Evolutionary conservation across 2,113 vertebrate genomes (phyloP).

Genomic region (Phaethornis superciliosus): DNA sequence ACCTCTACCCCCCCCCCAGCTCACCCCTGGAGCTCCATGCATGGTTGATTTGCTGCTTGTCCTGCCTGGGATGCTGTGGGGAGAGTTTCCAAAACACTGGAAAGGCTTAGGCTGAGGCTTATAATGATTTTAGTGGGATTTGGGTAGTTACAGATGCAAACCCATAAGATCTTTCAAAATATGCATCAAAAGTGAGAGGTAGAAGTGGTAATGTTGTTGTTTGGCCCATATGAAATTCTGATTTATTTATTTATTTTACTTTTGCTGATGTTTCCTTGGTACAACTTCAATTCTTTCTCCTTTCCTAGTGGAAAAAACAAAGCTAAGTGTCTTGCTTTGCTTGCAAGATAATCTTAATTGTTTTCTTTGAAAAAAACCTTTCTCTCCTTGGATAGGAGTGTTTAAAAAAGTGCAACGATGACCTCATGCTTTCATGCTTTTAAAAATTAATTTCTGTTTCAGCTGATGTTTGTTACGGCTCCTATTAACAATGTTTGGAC

Average conservation of each 20-base stretch:
- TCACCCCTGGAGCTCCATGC: rapidly evolving
- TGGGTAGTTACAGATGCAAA: not conserved
- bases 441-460: not conserved
- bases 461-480: constrained; percentile 14
- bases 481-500: not conserved
- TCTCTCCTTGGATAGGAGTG: not conserved
- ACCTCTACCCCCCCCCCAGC: not conserved
- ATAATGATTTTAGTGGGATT: not conserved
- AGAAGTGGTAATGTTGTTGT: not conserved
- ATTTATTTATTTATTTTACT: not conserved
- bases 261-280: constrained; percentile 1
- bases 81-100: not conserved
- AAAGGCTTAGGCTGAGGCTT: not conserved
- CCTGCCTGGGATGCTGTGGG: rapidly evolving
- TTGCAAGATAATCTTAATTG: not conserved
- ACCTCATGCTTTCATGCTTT: not conserved
- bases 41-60: not conserved
- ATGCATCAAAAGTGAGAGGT: not conserved
- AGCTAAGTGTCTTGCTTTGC: not conserved
- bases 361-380: constrained; percentile 4
- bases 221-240: not conserved
- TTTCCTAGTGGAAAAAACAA: not conserved
- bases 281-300: not conserved
- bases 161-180: not conserved
- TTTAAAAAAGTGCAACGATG: not conserved